Evolutionary conservation across 2,888 invertebrate species (phyloP), one percentile per base, ranked within the genome.

Genomic region (Quadroppia sp.): DNA sequence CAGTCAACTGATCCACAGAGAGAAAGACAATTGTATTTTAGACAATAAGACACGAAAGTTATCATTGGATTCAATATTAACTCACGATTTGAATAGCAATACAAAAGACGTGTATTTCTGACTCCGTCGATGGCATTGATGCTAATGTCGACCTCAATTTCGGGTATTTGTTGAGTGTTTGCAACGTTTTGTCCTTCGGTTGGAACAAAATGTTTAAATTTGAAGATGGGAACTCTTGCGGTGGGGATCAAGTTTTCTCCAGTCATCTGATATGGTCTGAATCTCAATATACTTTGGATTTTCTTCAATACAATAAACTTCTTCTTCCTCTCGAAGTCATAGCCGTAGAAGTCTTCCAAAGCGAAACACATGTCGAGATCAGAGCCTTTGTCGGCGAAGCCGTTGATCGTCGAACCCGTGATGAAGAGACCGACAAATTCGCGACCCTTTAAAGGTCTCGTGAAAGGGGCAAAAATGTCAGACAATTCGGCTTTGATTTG

Each of bases 371-470:
- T 90, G 85, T 99, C 99, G 84, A 98, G 90, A 84, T 99, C 98
- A 77, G 95, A 95, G 77, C 87, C 87, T 81, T 92, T 89, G 77
- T 90, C 88, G 45, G 94, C 97, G 85, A 98, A 95, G 30, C 98
- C 97, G 75, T 92, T 95, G 88, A 97, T 90, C 11, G 98, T 96
- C 0, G 98, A 98, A 0, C 99, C 99, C 77, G 98, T 97, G 81
- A 98, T 87, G 84, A 92, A 96, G 72, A 98, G 86, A 32, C 92
- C 90, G 85, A 89, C 91, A 71, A 88, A 64, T 36, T 64, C 36
- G 32, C 1, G 32, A 2, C n/a, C n/a, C n/a, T 40, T 64, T 32
- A n/a, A 7, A 36, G n/a, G n/a, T n/a, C n/a, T 7, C 20, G 20
- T 36, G 36, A 36, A 36, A 40, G n/a, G 32, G 32, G n/a, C n/a